phyloP scores from a whole-genome alignment of 2,888 invertebrate genomes.

The Mesodorylaimus sp. region DNA sequence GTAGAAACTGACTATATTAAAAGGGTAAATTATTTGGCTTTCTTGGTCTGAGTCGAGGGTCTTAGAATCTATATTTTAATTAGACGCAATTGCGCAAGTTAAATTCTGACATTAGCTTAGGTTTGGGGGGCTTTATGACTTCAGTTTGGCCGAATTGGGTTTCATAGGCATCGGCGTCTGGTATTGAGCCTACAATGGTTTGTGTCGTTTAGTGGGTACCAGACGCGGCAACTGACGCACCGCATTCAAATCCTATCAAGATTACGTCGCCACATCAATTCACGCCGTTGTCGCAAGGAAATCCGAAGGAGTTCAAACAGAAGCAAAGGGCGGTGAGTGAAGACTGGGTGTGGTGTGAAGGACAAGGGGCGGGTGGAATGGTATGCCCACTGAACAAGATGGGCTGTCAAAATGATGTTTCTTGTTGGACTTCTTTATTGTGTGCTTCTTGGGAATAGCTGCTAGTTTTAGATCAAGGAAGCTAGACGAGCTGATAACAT shows the following conservation, averaged over 20 bases:
- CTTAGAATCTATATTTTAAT: too few species aligned
- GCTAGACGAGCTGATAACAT: conserved; percentile 81
- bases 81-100: too few species aligned
- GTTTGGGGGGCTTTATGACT: too few species aligned
- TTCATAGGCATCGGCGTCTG: not conserved
- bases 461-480: conserved; percentile 58
- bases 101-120: too few species aligned
- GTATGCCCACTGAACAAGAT: not conserved
- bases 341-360: conserved; percentile 40
- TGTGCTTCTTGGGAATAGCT: not conserved
- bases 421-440: not conserved
- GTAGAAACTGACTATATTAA: too few species aligned
- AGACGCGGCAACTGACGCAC: conserved; percentile 49
- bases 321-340: conserved; percentile 41
- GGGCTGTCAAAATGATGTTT: not conserved
- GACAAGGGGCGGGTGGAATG: not conserved
- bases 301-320: conserved; percentile 89
- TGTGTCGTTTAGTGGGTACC: not conserved
- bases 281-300: conserved; percentile 62
- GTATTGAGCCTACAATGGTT: not conserved
- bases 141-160: not conserved
- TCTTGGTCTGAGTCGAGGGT: too few species aligned
- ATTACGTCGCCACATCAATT: conserved; percentile 59
- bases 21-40: too few species aligned
- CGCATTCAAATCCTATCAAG: conserved; percentile 58